Evolutionary conservation across 2,888 invertebrate genomes (phyloP).

Genomic region (Zootermopsis nevadensis): DNA sequence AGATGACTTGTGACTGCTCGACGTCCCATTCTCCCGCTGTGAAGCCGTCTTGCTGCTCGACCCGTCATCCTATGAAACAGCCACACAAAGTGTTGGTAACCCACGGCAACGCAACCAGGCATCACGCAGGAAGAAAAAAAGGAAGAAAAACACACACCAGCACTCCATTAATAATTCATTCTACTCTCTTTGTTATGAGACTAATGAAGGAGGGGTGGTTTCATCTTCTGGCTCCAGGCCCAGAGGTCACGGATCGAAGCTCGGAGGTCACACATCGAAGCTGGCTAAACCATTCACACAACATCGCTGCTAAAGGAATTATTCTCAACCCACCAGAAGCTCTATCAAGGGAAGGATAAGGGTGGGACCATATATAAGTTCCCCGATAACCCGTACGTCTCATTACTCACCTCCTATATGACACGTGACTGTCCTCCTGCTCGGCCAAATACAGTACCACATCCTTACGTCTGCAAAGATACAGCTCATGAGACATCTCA

Average conservation of each 20-base stretch:
- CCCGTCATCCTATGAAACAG: constrained; percentile 67
- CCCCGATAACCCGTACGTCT: constrained; percentile 43
- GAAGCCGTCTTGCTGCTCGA: constrained; percentile 56
- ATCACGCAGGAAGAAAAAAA: constrained; percentile 58
- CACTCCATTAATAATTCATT: constrained; percentile 60
- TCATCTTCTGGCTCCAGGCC: constrained; percentile 46
- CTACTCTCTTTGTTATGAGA: constrained; percentile 21
- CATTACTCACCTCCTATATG: constrained; percentile 50
- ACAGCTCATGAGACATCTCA: constrained; percentile 56
- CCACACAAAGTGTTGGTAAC: constrained; percentile 58
- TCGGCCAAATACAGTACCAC: constrained; percentile 51
- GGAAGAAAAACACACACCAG: constrained; percentile 61
- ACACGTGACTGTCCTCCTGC: constrained; percentile 46
- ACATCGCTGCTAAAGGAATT: constrained; percentile 29
- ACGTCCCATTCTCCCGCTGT: constrained; percentile 66
- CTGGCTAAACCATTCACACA: constrained; percentile 40
- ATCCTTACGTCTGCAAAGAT: constrained; percentile 58
- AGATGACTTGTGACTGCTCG: constrained; percentile 66
- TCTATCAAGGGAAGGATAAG: constrained; percentile 1
- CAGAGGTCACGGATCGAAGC: constrained; percentile 12
- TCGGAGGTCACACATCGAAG: constrained; percentile 21
- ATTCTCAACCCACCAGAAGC: not conserved
- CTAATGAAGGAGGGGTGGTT: constrained; percentile 37
- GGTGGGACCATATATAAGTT: not conserved
- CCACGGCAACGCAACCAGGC: constrained; percentile 53